Evolutionary conservation across 2,797 vertebrate species (phyloP).

Genomic region (Enteromius radiatus): DNA sequence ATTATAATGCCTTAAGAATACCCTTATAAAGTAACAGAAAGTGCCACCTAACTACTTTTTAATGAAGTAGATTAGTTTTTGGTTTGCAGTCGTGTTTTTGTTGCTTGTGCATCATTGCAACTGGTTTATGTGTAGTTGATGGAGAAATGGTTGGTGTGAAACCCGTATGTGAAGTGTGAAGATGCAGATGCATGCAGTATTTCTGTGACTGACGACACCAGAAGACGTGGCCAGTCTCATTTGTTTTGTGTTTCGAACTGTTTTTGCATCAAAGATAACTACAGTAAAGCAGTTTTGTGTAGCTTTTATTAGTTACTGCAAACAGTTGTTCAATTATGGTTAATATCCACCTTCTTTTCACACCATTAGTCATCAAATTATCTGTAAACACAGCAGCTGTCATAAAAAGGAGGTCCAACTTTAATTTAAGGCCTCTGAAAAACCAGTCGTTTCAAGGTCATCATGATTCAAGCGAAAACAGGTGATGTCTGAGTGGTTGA

Average conservation of each 20-base stretch:
- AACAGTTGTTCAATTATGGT: background rate
- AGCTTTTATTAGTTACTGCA: background rate
- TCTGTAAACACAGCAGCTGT: constrained; percentile 6
- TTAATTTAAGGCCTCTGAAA: background rate
- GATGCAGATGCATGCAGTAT: background rate
- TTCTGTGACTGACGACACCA: background rate
- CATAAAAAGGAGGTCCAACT: background rate
- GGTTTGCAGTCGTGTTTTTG: background rate
- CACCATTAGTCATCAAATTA: constrained; percentile 5
- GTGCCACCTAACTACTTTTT: background rate
- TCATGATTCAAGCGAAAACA: background rate
- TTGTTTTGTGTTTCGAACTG: background rate
- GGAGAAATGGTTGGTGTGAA: background rate
- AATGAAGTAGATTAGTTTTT: background rate
- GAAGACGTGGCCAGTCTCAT: background rate
- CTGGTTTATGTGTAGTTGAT: background rate
- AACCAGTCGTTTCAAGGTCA: constrained; percentile 10
- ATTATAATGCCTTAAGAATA: too few species aligned
- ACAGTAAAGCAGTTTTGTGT: background rate
- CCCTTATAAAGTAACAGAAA: too few species aligned
- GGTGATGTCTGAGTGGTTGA: background rate
- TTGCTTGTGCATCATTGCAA: background rate
- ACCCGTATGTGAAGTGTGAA: constrained; percentile 1
- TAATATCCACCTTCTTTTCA: background rate
- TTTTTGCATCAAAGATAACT: background rate